These are phyloP conservation scores for Zalophus californianus DNA, from an alignment of 2,797 vertebrate species.

Conservation along the genomic window DNA sequence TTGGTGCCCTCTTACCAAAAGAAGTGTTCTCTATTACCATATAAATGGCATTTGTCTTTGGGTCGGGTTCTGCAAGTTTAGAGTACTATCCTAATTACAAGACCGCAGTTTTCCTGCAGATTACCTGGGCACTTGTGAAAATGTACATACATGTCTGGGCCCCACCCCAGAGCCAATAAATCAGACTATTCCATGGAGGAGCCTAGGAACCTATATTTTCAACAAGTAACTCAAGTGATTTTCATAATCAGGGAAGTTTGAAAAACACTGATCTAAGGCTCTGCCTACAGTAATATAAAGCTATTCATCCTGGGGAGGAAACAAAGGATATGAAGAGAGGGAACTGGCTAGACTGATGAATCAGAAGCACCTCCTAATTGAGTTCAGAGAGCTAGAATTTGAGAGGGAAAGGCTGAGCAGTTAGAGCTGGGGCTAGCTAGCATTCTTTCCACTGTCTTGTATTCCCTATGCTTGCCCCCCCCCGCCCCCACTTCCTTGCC, in stretches of 20 bases:
- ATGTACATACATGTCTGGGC: not conserved
- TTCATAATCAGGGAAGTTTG: constrained; percentile 44
- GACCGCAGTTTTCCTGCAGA: not conserved
- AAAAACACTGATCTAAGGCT: not conserved
- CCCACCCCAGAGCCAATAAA: not conserved
- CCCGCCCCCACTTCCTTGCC: not conserved
- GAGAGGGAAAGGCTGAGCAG: not conserved
- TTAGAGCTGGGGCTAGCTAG: not conserved
- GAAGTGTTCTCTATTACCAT: not conserved
- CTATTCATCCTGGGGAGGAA: constrained; percentile 7
- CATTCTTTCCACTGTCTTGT: not conserved
- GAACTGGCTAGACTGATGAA: not conserved
- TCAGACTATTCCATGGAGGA: not conserved
- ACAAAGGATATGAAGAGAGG: not conserved
- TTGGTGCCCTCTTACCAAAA: not conserved
- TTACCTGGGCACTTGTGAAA: not conserved
- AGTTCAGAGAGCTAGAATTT: not conserved
- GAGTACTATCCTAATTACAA: not conserved
- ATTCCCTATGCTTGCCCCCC: not conserved
- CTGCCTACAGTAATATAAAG: constrained; percentile 29
- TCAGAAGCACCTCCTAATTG: not conserved
- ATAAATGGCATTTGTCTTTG: not conserved
- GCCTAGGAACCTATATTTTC: not conserved
- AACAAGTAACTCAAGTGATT: constrained; percentile 12
- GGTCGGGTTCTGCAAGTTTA: constrained; percentile 32